A percentile compares a stretch with the other conserved stretches of the same genome.
These are phyloP conservation scores for Zeus faber DNA, from an alignment of 2,113 vertebrate species.

Conservation along the genomic window DNA sequence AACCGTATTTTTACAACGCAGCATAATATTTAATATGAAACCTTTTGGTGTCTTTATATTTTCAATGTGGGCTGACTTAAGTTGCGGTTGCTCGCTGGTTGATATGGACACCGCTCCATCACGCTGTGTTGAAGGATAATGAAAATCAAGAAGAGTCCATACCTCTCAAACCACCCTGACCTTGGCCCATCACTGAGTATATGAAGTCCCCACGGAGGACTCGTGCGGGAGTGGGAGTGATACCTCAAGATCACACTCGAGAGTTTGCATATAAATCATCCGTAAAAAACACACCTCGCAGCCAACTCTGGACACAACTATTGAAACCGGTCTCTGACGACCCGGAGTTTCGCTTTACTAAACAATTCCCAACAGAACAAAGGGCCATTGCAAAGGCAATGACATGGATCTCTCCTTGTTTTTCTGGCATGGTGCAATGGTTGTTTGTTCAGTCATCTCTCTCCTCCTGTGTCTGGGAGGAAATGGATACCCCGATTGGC, in stretches of 20 bases:
- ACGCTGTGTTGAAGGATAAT: slow-evolving; percentile 21
- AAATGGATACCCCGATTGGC: slow-evolving; percentile 31
- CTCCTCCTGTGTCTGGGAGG: slow-evolving; percentile 18
- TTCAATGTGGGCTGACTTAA: too few species aligned
- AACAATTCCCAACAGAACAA: slow-evolving; percentile 11
- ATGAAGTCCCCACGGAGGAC: slow-evolving; percentile 10
- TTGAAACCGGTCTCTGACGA: slow-evolving; percentile 33
- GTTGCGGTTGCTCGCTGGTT: too few species aligned
- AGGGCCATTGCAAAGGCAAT: slow-evolving; percentile 29
- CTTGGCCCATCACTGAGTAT: slow-evolving; percentile 29
- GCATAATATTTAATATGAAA: too few species aligned
- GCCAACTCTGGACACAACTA: slow-evolving; percentile 13
- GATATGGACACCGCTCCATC: too few species aligned
- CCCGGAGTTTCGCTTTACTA: slow-evolving; percentile 2
- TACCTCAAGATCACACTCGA: slow-evolving; percentile 23
- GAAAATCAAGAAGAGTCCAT: slow-evolving; percentile 23
- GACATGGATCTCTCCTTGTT: slow-evolving; percentile 31
- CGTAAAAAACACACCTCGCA: slow-evolving; percentile 13
- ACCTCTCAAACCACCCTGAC: slow-evolving; percentile 19
- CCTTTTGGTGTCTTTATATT: too few species aligned
- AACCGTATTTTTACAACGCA: too few species aligned
- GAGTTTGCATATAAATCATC: slow-evolving; percentile 38
- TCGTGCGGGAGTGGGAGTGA: slow-evolving; percentile 28
- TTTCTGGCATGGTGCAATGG: slow-evolving; percentile 26
- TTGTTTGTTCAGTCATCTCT: slow-evolving; percentile 25